Evolutionary conservation across 2,797 vertebrate species (phyloP), one percentile per base, ranked within the genome.

Genomic region (Gobionotothen gibberifrons): DNA sequence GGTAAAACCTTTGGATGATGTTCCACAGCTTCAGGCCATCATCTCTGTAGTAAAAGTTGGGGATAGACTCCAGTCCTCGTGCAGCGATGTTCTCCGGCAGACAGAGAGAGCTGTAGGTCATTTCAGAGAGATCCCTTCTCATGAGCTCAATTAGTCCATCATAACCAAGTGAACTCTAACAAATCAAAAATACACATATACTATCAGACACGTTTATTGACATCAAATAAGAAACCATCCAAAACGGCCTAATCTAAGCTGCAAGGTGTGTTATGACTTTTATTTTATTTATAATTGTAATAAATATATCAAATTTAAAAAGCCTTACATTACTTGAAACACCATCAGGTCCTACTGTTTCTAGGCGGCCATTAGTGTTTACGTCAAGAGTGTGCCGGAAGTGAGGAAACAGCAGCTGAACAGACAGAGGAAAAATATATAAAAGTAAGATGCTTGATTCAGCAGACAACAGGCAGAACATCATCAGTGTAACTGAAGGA

Each of bases 401-500:
- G 63, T 94, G 90, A 49, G 90, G 85, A 10, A 90, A 65, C 76
- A 93, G 62, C 12, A 92, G 44, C 89, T 89, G 63, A 17, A 15
- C 1, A 49, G 15, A 69, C 1, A 49, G 15, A 69, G 36, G 6
- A 16, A 29, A 55, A 1, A 55, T 36, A 7, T 0, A 15, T 11
- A 5, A 22, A 22, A 13, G 3, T 66, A 12, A 2, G 3, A 36
- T 48, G 12, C 3, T 46, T 10, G 21, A 46, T 46, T 26, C 4
- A 32, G 6, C n/a, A 51, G 26, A 26, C 26, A 59, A 47, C 43
- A 29, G 17, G 14, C 19, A 46, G 26, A 48, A 32, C 22, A 44
- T 56, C 9, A 21, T 56, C 9, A 21, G 53, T 11, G 13, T 57
- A 6, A 10, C 19, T 1, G 17, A 39, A 32, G 9, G 15, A 54